Conservation (phyloP, 2,888 invertebrate species). For the Tetheella fluctuosa region DNA sequence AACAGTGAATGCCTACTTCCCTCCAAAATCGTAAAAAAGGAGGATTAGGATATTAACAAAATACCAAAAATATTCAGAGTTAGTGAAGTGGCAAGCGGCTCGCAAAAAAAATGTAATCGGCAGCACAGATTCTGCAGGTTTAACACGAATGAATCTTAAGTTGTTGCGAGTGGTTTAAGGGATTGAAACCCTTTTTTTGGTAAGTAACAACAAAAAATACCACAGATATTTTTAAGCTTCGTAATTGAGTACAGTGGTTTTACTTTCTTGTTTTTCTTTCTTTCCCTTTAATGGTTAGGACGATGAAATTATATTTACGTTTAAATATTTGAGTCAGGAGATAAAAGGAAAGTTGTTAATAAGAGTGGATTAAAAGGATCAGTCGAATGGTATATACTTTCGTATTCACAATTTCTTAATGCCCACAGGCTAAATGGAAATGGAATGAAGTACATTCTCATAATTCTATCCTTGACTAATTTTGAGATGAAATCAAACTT, state of each 20-base stretch:
- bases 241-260: constrained; percentile 74
- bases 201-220: constrained; percentile 67
- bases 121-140: constrained; percentile 67
- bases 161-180: constrained; percentile 75
- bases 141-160: constrained; percentile 74
- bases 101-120: constrained; percentile 62
- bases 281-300: constrained; percentile 46
- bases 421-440: constrained; percentile 15
- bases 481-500: constrained; percentile 5
- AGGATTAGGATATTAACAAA: constrained; percentile 81
- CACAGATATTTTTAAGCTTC: constrained; percentile 74
- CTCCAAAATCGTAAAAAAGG: constrained; percentile 68
- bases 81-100: constrained; percentile 74
- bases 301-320: constrained; percentile 66
- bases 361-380: constrained; percentile 63
- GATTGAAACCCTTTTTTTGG: constrained; percentile 72
- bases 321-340: constrained; percentile 57
- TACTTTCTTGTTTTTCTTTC: constrained; percentile 54
- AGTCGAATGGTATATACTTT: constrained; percentile 42
- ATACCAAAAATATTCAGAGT: constrained; percentile 79
- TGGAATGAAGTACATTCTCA: not conserved
- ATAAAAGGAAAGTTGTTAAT: constrained; percentile 62
- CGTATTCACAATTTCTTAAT: constrained; percentile 37
- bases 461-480: not conserved
- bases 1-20: constrained; percentile 80